These are phyloP conservation scores for Cheilosia variabilis DNA, from an alignment of 2,888 invertebrate genomes.

Conservation along the genomic window DNA sequence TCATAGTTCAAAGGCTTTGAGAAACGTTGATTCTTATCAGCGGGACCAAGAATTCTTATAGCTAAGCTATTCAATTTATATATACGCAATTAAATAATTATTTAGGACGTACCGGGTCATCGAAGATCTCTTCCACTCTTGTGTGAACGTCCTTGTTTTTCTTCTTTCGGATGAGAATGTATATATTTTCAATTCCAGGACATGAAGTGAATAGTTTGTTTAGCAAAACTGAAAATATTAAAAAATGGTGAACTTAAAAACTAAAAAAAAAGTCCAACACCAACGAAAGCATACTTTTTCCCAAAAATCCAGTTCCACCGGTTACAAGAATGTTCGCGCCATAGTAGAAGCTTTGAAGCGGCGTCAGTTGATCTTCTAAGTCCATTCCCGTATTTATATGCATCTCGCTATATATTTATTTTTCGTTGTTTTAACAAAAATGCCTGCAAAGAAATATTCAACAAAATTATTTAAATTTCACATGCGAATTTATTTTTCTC, in stretches of 20 bases:
- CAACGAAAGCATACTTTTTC: conserved; percentile 78
- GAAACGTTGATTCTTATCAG: too few species aligned
- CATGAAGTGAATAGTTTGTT: conserved; percentile 86
- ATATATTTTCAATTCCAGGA: conserved; percentile 85
- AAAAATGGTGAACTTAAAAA: neutral
- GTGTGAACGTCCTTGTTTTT: conserved; percentile 87
- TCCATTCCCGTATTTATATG: conserved; percentile 23
- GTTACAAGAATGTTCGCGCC: conserved; percentile 86
- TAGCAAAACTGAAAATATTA: conserved; percentile 83
- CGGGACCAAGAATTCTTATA: too few species aligned
- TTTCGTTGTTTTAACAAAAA: neutral
- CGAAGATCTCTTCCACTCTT: conserved; percentile 88
- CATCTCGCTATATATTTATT: conserved; percentile 13
- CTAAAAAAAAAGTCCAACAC: neutral
- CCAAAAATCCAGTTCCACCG: conserved; percentile 85
- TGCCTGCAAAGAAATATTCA: neutral
- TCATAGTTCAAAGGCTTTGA: too few species aligned
- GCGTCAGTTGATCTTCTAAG: conserved; percentile 78
- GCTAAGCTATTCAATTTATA: too few species aligned
- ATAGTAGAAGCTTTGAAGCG: conserved; percentile 86
- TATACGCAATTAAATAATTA: neutral
- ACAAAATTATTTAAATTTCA: too few species aligned
- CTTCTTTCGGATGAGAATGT: conserved; percentile 85
- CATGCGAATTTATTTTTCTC: too few species aligned
- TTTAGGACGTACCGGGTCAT: conserved; percentile 86